Base-by-base conservation (phyloP, 2,113 vertebrate species). In the Lagopus leucura region DNA sequence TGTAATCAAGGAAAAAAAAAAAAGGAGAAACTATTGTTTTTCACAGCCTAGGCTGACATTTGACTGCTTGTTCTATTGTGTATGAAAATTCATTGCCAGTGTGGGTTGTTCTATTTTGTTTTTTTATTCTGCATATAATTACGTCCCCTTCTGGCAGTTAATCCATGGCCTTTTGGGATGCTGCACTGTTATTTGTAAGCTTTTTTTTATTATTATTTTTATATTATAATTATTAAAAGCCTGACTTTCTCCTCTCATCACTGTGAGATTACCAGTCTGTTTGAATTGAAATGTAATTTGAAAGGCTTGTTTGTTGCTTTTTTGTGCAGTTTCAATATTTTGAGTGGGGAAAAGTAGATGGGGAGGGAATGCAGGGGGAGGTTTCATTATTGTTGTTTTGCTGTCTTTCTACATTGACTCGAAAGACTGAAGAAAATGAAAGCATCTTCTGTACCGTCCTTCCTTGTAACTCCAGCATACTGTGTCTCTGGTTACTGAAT, bases 191-290 rank as follows among this genome's bases (percentile, higher is more conserved):
- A 75, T 98, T 98, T 97, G 97, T 98, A 98, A 97, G 97, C 97
- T 97, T 97, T 98, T 98, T 55, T 52, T 52, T 64, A 64, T 63
- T 64, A 95, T 97, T 97, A 97, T 97, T 98, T 98, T 98, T 98
- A 97, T 98, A 97, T 97, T 97, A 92, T 97, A 98, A 98, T 97
- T 97, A 98, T 98, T 98, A 97, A 98, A 98, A 96, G 96, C 97
- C 97, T 97, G 97, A 96, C 95, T 97, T 97, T 97, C 96, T 97
- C 94, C 96, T 97, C 97, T 98, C 98, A 98, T 98, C 98, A 97
- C 98, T 98, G 97, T 98, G 98, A 98, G 97, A 98, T 97, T 94
- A 97, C 96, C 92, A 48, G 95, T 96, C 96, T 97, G 94, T 97
- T 94, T 95, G 97, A 97, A 89, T 92, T 93, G 97, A 97, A 92